Evolutionary conservation across 2,113 vertebrate species (phyloP), one percentile per base, ranked within the genome.

Genomic region (Anas platyrhynchos): DNA sequence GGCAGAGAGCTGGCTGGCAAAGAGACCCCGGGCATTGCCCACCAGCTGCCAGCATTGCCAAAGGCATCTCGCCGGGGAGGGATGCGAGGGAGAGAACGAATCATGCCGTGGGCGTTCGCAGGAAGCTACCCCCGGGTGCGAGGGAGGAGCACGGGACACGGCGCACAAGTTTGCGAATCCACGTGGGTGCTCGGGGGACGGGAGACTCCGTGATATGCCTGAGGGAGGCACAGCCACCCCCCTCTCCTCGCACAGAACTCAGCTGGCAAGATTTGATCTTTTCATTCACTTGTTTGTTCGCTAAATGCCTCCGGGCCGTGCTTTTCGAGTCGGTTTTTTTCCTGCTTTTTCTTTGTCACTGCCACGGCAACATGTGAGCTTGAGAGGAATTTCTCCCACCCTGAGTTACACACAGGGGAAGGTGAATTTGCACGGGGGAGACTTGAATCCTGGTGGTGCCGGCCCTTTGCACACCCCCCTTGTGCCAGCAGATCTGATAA

Each of bases 81-180:
- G 83, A 50, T 7, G 50, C 5, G 83, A 29, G 44, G 83, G 83
- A 85, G 88, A 66, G 76, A 92, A 74, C 46, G 1, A 80, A 94
- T 94, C 85, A 3, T 46, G n/a, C 71, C 0, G 79, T 86, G 95
- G 92, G 96, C 0, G 83, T 59, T 67, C 20, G 1, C 94, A 94
- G 95, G 92, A 96, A 94, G 83, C 88, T 59, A 34, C 93, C 88
- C 85, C 93, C 61, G 32, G 91, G 82, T 0, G 16, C 3, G 62
- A 87, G 92, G 90, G 93, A 94, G 93, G 89, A 61, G 93, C 71
- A 54, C 3, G 44, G 93, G 95, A 83, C 95, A 80, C 38, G 8
- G 16, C 75, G 73, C 84, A 14, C 2, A 16, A 66, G 85, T 0
- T 74, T 69, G 83, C 67, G 92, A 90, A 93, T 93, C 90, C 91